Percentiles rank a stretch among this genome's conserved stretches.
Evolutionary conservation across 2,888 invertebrate genomes (phyloP).

Genomic region (Clepsis dumicolana): DNA sequence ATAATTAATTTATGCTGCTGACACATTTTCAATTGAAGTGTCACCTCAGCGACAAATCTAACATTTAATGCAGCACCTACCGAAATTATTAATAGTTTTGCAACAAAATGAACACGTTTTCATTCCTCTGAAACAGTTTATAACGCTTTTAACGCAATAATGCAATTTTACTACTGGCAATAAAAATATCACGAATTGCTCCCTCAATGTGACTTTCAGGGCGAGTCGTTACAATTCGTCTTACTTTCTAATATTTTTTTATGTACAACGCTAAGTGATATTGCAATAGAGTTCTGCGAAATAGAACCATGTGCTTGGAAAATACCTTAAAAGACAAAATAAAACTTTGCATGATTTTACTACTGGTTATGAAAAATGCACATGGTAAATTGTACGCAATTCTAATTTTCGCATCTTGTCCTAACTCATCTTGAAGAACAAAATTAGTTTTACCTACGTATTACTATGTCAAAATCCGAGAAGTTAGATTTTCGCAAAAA

Average conservation of each 20-base stretch:
- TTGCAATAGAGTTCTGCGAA: neutral
- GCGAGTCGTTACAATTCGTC: slow-evolving; percentile 28
- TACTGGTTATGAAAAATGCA: too few species aligned
- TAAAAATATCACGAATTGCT: slow-evolving; percentile 41
- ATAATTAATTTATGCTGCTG: too few species aligned
- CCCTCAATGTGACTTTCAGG: slow-evolving; percentile 32
- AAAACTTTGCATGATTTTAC: neutral
- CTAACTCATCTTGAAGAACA: too few species aligned
- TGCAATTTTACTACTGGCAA: slow-evolving; percentile 35
- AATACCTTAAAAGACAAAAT: neutral
- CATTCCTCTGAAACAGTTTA: slow-evolving; percentile 34
- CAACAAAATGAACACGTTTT: slow-evolving; percentile 32
- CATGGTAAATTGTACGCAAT: too few species aligned
- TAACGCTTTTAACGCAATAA: slow-evolving; percentile 38
- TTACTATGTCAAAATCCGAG: too few species aligned
- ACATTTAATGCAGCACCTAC: neutral
- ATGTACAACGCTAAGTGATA: slow-evolving; percentile 3
- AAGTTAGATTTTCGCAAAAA: too few species aligned
- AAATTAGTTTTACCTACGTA: too few species aligned
- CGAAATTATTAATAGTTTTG: neutral
- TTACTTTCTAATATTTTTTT: slow-evolving; percentile 23
- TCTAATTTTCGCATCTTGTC: too few species aligned
- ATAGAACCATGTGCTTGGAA: neutral
- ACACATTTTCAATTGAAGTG: too few species aligned
- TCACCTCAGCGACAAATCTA: neutral